Percentiles rank a stretch among this genome's conserved stretches.
These are phyloP conservation scores for Scopus umbretta DNA, from an alignment of 2,113 vertebrate species.

Conservation along the genomic window DNA sequence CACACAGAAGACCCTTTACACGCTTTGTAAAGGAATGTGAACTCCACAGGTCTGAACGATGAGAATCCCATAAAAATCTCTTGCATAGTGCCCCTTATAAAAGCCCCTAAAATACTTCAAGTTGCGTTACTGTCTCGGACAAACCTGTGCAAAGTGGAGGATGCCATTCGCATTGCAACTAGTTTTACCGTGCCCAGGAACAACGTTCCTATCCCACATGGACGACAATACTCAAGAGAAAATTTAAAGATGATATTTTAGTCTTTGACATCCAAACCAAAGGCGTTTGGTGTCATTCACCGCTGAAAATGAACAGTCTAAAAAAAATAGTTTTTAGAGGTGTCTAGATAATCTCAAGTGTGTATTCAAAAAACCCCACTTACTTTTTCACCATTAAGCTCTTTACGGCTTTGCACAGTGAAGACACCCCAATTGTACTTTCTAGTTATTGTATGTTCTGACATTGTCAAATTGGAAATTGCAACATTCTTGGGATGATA, in stretches of 20 bases:
- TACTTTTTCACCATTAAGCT: not conserved
- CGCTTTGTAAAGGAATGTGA: not conserved
- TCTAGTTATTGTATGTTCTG: not conserved
- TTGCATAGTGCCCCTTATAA: not conserved
- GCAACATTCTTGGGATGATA: not conserved
- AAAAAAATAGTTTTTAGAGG: not conserved
- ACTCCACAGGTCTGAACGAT: not conserved
- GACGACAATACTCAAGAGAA: not conserved
- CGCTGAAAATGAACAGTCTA: not conserved
- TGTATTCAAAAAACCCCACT: not conserved
- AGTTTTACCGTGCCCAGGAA: not conserved
- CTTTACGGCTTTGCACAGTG: not conserved
- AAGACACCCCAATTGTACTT: not conserved
- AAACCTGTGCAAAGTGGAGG: not conserved
- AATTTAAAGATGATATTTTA: not conserved
- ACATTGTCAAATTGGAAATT: not conserved
- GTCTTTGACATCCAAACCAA: not conserved
- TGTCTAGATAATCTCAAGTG: not conserved
- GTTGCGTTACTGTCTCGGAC: not conserved
- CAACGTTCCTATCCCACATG: not conserved
- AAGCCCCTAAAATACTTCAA: conserved; percentile 31
- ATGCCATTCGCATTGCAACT: not conserved
- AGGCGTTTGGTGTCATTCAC: not conserved
- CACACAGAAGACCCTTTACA: not conserved
- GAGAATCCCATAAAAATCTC: not conserved